Conservation (phyloP, 1,140 invertebrate species). For the Hestina assimilis region DNA sequence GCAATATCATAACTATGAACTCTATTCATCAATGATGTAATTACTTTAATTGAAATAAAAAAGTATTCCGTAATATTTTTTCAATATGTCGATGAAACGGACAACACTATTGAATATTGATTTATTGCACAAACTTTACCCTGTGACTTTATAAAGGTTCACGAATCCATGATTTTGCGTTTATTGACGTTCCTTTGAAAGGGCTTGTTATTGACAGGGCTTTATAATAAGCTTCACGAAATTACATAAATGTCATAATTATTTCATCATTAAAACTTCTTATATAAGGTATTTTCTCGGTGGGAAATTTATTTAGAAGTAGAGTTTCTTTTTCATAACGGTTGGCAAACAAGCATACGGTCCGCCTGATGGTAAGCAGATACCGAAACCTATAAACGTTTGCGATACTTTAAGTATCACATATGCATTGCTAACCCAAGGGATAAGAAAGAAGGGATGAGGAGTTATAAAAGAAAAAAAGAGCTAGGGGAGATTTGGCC, state of each 20-base stretch:
- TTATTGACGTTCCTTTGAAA: slow-evolving; percentile 19
- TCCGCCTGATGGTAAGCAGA: too few relatives aligned
- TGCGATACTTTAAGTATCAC: too few relatives aligned
- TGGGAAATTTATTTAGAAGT: background rate
- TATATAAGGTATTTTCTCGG: too few relatives aligned
- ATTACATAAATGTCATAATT: background rate
- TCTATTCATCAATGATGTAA: background rate
- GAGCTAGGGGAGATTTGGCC: too few relatives aligned
- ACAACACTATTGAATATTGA: slow-evolving; percentile 27
- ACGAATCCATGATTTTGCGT: slow-evolving; percentile 9
- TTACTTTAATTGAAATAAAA: background rate
- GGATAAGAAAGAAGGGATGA: too few relatives aligned
- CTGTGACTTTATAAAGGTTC: slow-evolving; percentile 13
- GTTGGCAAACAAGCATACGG: too few relatives aligned
- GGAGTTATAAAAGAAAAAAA: too few relatives aligned
- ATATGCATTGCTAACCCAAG: too few relatives aligned
- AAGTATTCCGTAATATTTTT: background rate
- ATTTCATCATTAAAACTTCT: background rate
- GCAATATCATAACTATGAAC: too few relatives aligned
- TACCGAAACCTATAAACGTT: too few relatives aligned
- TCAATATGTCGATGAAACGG: background rate
- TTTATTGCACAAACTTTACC: slow-evolving; percentile 35
- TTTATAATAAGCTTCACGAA: slow-evolving; percentile 1
- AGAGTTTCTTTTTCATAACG: too few relatives aligned
- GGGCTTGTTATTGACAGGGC: slow-evolving; percentile 11